phyloP scores from a whole-genome alignment of 1,140 invertebrate genomes.

The Psix sp. region DNA sequence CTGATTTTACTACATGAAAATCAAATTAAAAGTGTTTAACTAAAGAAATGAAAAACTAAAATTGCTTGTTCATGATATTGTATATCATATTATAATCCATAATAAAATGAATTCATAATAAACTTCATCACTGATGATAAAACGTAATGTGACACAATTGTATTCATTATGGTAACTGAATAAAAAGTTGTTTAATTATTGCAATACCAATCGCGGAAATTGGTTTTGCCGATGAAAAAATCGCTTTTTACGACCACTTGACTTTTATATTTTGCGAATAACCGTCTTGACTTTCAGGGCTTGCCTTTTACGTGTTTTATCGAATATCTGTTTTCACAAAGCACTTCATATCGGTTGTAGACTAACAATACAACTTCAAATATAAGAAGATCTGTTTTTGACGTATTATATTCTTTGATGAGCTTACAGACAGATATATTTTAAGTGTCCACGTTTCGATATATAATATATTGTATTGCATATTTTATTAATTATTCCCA shows the following conservation, averaged over 20 bases:
- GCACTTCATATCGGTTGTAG: constrained; percentile 3
- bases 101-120: too few relatives aligned
- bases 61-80: too few relatives aligned
- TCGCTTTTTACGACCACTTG: constrained; percentile 23
- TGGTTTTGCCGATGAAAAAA: constrained; percentile 26
- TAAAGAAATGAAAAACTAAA: too few relatives aligned
- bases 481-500: too few relatives aligned
- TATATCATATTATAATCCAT: too few relatives aligned
- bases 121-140: constrained; percentile 13
- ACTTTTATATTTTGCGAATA: constrained; percentile 37
- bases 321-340: constrained; percentile 17
- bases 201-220: constrained; percentile 47
- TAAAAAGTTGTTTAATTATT: constrained; percentile 27
- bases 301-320: background rate
- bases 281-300: too few relatives aligned
- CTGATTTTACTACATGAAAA: too few relatives aligned
- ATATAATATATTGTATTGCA: too few relatives aligned
- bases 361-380: constrained; percentile 15
- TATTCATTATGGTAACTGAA: constrained; percentile 17
- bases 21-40: too few relatives aligned
- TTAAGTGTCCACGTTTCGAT: too few relatives aligned
- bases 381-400: constrained; percentile 22
- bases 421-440: constrained; percentile 1
- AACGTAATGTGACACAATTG: constrained; percentile 15
- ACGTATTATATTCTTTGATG: constrained; percentile 38